Conservation (phyloP, 1,140 invertebrate species). For the Phymastichus coffea region DNA sequence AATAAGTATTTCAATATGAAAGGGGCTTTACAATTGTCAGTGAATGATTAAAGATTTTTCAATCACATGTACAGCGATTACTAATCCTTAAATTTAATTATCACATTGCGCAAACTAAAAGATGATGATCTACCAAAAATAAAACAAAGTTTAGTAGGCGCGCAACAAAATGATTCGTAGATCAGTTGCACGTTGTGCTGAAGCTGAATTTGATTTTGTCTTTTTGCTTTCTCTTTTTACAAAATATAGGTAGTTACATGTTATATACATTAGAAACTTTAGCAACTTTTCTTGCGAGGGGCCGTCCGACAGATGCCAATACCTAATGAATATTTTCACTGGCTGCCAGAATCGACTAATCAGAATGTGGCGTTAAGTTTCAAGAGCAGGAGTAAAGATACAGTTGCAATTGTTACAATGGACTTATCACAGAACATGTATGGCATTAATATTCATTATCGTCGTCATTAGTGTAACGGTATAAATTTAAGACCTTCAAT, state of each 20-base stretch:
- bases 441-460: conserved; percentile 59
- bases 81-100: conserved; percentile 27
- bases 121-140: conserved; percentile 22
- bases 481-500: conserved; percentile 45
- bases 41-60: conserved; percentile 25
- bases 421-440: conserved; percentile 63
- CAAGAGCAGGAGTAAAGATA: conserved; percentile 46
- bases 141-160: neutral
- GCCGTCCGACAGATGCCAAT: conserved; percentile 41
- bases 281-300: conserved; percentile 31
- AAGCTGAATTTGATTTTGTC: conserved; percentile 27
- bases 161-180: conserved; percentile 8
- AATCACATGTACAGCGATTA: conserved; percentile 23
- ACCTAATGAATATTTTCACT: conserved; percentile 44
- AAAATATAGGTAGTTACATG: conserved; percentile 35
- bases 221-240: conserved; percentile 24
- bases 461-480: conserved; percentile 45
- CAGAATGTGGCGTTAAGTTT: conserved; percentile 35
- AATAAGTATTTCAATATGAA: conserved; percentile 18
- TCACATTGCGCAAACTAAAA: conserved; percentile 26
- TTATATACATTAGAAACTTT: conserved; percentile 29
- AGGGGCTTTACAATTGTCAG: conserved; percentile 14
- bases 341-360: conserved; percentile 1
- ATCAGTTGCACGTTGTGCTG: conserved; percentile 25
- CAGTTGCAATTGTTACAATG: conserved; percentile 56